Percentiles rank a stretch among this genome's conserved stretches.
Conservation (phyloP, 2,113 vertebrate species). For the Vulpes ferrilata region DNA sequence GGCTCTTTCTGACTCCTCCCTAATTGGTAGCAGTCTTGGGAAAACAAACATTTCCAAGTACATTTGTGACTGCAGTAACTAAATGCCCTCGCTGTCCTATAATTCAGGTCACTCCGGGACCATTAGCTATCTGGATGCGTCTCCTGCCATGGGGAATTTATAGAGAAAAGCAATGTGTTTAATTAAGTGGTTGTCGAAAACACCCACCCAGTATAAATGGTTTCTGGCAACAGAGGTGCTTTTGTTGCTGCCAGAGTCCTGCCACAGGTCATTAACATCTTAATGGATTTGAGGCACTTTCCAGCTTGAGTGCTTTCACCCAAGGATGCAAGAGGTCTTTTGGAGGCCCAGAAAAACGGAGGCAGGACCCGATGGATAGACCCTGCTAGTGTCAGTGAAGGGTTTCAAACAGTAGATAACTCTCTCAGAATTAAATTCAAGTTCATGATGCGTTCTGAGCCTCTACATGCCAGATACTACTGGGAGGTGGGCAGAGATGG, state of each 20-base stretch:
- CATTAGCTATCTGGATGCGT: conserved; percentile 71
- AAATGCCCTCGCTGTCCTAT: conserved; percentile 67
- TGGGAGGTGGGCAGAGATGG: background rate
- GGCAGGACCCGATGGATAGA: background rate
- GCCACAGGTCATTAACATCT: conserved; percentile 79
- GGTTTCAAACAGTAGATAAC: background rate
- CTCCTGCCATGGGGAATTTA: conserved; percentile 72
- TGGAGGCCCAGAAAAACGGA: background rate
- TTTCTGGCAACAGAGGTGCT: conserved; percentile 73
- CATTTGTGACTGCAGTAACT: conserved; percentile 62
- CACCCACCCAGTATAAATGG: conserved; percentile 69
- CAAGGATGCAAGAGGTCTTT: conserved; percentile 28
- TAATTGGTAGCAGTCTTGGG: conserved; percentile 53
- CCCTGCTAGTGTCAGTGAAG: background rate
- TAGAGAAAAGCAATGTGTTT: conserved; percentile 77
- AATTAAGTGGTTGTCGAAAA: conserved; percentile 77
- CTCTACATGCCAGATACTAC: background rate
- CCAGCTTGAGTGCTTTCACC: conserved; percentile 40
- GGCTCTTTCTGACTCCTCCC: conserved; percentile 20
- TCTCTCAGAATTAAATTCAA: conserved; percentile 25
- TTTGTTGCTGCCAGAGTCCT: conserved; percentile 66
- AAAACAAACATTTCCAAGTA: conserved; percentile 71
- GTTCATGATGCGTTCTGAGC: background rate
- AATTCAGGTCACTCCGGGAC: conserved; percentile 72
- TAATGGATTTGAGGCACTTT: conserved; percentile 75